phyloP scores from a whole-genome alignment of 2,888 invertebrate species.

The Microctonus brassicae region DNA sequence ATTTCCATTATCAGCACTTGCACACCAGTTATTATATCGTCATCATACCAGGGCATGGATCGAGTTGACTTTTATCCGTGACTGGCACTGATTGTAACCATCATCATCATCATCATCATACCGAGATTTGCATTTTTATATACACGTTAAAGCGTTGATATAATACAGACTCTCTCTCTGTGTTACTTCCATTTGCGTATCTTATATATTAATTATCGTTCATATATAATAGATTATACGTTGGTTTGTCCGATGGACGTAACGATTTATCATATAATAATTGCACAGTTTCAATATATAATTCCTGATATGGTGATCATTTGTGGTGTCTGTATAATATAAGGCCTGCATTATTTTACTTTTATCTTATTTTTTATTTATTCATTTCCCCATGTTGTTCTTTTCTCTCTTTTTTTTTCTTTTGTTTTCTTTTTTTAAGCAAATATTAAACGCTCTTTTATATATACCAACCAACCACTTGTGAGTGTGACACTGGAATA shows the following conservation, averaged over 20 bases:
- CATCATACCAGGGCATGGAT: background rate
- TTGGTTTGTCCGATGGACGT: slow-evolving; percentile 6
- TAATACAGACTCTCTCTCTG: background rate
- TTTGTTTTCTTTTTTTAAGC: background rate
- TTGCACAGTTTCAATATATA: slow-evolving; percentile 18
- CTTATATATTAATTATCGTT: slow-evolving; percentile 33
- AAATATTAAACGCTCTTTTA: background rate
- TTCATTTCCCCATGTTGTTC: too few relatives aligned
- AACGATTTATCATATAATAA: slow-evolving; percentile 35
- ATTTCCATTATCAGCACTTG: slow-evolving; percentile 35
- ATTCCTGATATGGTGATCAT: slow-evolving; percentile 29
- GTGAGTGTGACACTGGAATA: background rate
- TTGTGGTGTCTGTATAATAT: background rate
- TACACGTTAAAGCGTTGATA: background rate
- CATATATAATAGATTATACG: slow-evolving; percentile 31
- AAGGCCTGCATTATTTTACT: background rate
- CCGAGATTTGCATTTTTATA: background rate
- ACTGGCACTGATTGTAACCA: slow-evolving; percentile 10
- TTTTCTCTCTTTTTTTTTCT: too few relatives aligned
- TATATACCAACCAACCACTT: background rate
- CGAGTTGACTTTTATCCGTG: slow-evolving; percentile 21
- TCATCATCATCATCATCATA: slow-evolving; percentile 4
- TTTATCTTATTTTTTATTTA: too few relatives aligned
- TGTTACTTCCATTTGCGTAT: slow-evolving; percentile 13
- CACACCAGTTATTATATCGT: slow-evolving; percentile 25